Evolutionary conservation across 1,140 invertebrate genomes (phyloP).

Genomic region (Drosophila varians): DNA sequence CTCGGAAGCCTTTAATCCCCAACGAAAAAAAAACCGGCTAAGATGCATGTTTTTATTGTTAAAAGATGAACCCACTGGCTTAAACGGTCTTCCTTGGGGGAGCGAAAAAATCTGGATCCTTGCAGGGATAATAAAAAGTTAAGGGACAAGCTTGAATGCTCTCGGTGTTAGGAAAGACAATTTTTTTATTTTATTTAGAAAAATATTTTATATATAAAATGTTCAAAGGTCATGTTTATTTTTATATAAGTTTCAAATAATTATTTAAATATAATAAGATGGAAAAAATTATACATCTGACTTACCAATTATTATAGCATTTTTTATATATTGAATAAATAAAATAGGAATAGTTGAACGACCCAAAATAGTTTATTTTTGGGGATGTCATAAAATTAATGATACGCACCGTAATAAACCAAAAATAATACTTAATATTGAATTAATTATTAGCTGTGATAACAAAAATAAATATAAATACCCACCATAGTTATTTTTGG

Average conservation of each 20-base stretch:
- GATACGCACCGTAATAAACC: background rate
- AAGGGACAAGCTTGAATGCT: constrained; percentile 4
- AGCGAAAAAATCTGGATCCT: background rate
- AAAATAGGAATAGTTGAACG: background rate
- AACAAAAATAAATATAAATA: constrained; percentile 2
- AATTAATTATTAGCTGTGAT: background rate
- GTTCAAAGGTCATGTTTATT: too few species aligned
- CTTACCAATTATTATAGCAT: too few species aligned
- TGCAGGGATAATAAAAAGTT: background rate
- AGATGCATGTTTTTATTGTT: constrained; percentile 32
- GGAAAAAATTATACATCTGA: background rate
- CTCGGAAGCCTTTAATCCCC: constrained; percentile 36
- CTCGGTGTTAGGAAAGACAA: constrained; percentile 7
- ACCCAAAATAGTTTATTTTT: background rate
- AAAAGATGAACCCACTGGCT: constrained; percentile 41
- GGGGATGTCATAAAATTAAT: background rate
- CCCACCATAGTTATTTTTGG: background rate
- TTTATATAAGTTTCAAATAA: too few species aligned
- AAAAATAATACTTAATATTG: background rate
- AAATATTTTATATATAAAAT: background rate
- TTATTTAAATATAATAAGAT: background rate
- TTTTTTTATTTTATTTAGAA: background rate
- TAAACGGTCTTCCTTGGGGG: constrained; percentile 14
- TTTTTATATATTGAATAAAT: too few species aligned
- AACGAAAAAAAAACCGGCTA: background rate